Evolutionary conservation across 2,113 vertebrate species (phyloP), one percentile per base, ranked within the genome.

Genomic region (Cheirogaleus medius): DNA sequence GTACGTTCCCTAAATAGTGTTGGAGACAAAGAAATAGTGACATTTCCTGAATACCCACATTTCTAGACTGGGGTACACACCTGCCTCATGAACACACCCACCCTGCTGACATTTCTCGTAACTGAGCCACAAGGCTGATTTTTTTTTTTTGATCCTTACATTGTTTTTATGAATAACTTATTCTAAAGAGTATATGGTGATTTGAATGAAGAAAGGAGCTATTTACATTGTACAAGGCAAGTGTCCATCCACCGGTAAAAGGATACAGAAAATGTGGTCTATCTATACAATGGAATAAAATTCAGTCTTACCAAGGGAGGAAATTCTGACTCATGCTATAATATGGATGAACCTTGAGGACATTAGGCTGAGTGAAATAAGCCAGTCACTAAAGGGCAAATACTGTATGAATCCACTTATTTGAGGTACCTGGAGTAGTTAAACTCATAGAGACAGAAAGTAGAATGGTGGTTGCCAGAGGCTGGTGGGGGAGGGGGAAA

Each of bases 401-500:
- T 76, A 47, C 42, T 32, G 73, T 32, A 47, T 47, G 42, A 76
- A 27, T 44, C 27, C 42, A 47, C 15, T 47, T 47, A 8, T 15
- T 29, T 5, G 23, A 8, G 71, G 42, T 27, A 44, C 44, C 14
- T 76, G 44, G 42, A 76, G 42, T 17, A 15, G 27, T 76, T 42
- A 47, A 44, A 15, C 47, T 47, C 44, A 47, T 10, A 18, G 42
- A 32, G 27, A 76, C 42, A 47, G 69, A 7, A 76, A 76, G 14
- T 44, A 18, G 73, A 47, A 15, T 44, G 42, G 73, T 7, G 14
- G 27, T 44, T 44, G 44, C 42, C 27, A 32, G 42, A 23, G 25
- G 39, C 23, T 15, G 39, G 73, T 23, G 17, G 1, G 13, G 7
- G 14, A 15, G 12, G 3, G 0, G 2, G 4, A 10, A 39, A 23